These are phyloP conservation scores for Nannospalax galili DNA, from an alignment of 2,113 vertebrate genomes.

Conservation along the genomic window DNA sequence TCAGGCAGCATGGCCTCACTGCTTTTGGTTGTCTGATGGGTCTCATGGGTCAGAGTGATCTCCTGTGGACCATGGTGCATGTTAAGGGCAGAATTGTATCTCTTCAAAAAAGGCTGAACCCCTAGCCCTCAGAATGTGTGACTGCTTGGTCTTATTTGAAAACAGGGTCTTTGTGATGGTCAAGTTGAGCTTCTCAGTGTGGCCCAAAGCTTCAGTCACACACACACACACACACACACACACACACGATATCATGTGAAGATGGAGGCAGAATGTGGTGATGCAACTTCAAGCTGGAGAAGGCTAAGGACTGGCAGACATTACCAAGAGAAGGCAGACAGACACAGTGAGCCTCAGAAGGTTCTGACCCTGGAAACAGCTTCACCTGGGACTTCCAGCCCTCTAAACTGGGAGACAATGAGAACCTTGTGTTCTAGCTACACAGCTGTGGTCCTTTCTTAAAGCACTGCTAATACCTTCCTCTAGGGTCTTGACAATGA, in stretches of 20 bases:
- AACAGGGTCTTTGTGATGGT: not conserved
- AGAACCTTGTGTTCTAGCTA: fast-evolving
- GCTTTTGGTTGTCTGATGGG: no score
- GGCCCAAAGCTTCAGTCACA: not conserved
- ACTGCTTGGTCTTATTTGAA: not conserved
- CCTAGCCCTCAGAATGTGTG: not conserved
- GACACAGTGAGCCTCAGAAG: not conserved
- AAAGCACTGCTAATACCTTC: not conserved
- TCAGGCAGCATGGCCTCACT: no score
- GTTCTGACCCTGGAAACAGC: not conserved
- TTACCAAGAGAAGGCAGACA: not conserved
- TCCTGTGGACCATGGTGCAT: not conserved
- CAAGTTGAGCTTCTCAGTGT: not conserved
- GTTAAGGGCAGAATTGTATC: not conserved
- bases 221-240: no score
- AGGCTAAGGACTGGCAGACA: not conserved
- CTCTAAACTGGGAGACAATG: no score
- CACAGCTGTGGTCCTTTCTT: no score
- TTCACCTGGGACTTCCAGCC: not conserved
- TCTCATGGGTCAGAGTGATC: no score
- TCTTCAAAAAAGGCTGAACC: no score
- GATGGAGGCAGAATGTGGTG: not conserved
- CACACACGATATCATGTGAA: fast-evolving
- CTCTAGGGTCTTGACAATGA: not conserved
- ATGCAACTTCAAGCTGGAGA: fast-evolving